Evolutionary conservation across 2,113 vertebrate genomes (phyloP), one percentile per base, ranked within the genome.

Genomic region (Thryonomys swinderianus): DNA sequence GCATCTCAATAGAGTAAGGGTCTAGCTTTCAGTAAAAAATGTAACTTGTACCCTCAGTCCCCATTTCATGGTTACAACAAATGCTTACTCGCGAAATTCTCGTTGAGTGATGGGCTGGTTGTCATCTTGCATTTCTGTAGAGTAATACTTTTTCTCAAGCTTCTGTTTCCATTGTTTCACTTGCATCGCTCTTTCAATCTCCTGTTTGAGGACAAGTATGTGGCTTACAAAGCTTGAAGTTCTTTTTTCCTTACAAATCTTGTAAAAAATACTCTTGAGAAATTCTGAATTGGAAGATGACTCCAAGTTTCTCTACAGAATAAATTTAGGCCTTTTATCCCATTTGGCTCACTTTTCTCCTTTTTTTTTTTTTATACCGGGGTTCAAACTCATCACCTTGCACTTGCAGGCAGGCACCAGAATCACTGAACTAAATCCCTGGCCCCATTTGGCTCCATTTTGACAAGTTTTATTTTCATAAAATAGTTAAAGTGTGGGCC

Each of bases 61-160:
- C 25, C 40, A 57, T 67, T 21, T 51, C 21, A 42, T 64, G 62
- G 9, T 85, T 79, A 82, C 13, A 78, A 91, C 55, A 80, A 51
- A 74, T 67, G 27, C 98, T 95, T 97, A 98, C 98, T 86, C 91
- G 91, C 85, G 92, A 85, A 98, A 97, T 85, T 98, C 97, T 93
- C 94, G 85, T 0, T 86, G 76, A 85, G 98, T 97, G 95, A 95
- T 57, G 71, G 96, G 96, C 96, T 96, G 96, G 67, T 95, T 94
- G 61, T 96, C 89, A 13, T 78, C 1, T 88, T 0, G 67, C 0
- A 64, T 40, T 57, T 73, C 93, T 40, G 78, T 1, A 69, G 67
- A 2, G 34, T 83, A 92, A 93, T 87, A 87, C 32, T 91, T 87
- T 85, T 57, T 51, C 16, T 57, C 25, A 90, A 76, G 85, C 2